Conservation (phyloP, 1,140 invertebrate genomes). For the Popillia japonica region DNA sequence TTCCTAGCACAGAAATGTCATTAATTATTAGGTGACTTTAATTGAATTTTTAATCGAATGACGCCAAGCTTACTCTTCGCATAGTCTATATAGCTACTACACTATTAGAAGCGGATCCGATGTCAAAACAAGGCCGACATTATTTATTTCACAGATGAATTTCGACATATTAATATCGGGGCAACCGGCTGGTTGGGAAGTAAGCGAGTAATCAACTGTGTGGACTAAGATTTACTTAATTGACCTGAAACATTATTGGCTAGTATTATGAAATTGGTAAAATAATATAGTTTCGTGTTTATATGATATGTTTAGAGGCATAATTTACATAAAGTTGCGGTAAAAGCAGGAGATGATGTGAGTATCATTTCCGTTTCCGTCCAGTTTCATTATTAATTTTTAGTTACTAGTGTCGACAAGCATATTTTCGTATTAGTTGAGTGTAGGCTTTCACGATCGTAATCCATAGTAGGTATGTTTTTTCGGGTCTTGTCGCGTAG, state of each 20-base stretch:
- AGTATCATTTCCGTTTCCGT: background rate
- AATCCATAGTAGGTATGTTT: too few relatives aligned
- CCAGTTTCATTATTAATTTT: too few relatives aligned
- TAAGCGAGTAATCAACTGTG: background rate
- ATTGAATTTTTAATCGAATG: slow-evolving; percentile 34
- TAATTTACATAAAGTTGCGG: background rate
- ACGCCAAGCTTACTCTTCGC: background rate
- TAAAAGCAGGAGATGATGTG: too few relatives aligned
- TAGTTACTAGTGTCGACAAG: too few relatives aligned
- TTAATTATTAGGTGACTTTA: slow-evolving; percentile 33
- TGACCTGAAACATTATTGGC: background rate
- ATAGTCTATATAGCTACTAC: background rate
- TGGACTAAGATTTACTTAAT: slow-evolving; percentile 22
- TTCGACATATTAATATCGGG: slow-evolving; percentile 25
- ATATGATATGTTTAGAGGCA: background rate
- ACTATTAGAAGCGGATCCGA: background rate
- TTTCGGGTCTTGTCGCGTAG: too few relatives aligned
- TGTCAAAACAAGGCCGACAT: slow-evolving; percentile 25
- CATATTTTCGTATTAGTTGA: too few relatives aligned
- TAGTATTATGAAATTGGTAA: background rate
- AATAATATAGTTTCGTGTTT: background rate
- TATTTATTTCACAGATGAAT: slow-evolving; percentile 24
- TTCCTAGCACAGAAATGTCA: slow-evolving; percentile 5
- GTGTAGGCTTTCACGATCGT: too few relatives aligned
- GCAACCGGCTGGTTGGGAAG: background rate